Evolutionary conservation across 2,113 vertebrate species (phyloP), one percentile per base, ranked within the genome.

Genomic region (Microcebus lehilahytsara): DNA sequence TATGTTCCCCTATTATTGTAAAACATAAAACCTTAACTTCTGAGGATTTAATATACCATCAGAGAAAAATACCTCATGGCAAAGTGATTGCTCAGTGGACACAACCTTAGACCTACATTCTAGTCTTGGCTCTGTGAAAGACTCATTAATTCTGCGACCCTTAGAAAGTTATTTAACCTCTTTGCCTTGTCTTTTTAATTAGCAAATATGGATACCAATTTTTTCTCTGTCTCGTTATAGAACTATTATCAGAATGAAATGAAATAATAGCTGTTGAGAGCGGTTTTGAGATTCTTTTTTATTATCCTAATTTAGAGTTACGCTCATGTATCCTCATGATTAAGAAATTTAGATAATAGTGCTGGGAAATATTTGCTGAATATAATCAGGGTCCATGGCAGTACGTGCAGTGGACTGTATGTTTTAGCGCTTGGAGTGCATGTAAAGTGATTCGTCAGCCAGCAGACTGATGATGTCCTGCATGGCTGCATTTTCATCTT

Each of bases 1-100:
- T 83, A 96, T 83, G 95, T 86, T 80, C 27, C 22, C 40, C 17
- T 60, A 94, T 98, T 95, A 94, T 86, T 91, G 51, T 78, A 77
- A 93, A 94, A 96, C 72, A 95, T 95, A 91, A 95, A 94, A 91
- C 60, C 72, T 89, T 93, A 78, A 93, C 93, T 94, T 78, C 64
- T 12, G 56, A 94, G 81, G 94, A 86, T 79, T 16, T 87, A 78
- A 96, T 94, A 32, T 37, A 83, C 56, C 69, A 86, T 66, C 77
- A 66, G 91, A 80, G 20, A 92, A 92, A 96, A 94, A 69, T 7
- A 25, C 9, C 32, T 86, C 49, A 66, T 10, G 23, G 51, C 46
- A 84, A 60, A 94, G 11, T 75, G 66, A 87, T 56, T 1, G 0
- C 62, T 86, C 25, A 14, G 14, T 67, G 62, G 46, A 66, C 27